Percentiles rank a stretch among this genome's conserved stretches.
Conservation (phyloP, 2,113 vertebrate species). For the Pseudopodoces humilis region DNA sequence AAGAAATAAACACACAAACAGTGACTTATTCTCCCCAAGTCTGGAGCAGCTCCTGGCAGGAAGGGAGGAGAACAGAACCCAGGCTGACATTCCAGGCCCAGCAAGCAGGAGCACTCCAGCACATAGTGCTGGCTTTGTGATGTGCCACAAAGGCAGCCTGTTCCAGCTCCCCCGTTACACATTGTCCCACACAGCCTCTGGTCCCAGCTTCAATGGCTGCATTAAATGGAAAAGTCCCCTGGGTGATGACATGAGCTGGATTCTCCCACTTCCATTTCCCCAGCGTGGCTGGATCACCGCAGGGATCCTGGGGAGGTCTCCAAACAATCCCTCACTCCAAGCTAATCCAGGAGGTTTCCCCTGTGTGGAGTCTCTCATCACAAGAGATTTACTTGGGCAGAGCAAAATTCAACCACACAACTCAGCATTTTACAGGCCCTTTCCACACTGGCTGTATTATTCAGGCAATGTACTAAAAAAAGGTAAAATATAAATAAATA, state of each 20-base stretch:
- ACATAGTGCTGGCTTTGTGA: constrained; percentile 44
- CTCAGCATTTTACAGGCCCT: background rate
- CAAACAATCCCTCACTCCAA: background rate
- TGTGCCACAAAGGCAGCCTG: constrained; percentile 43
- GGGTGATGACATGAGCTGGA: background rate
- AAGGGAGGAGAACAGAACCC: constrained; percentile 1
- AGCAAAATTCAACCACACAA: background rate
- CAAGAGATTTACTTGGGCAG: background rate
- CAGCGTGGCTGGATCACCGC: rapidly evolving
- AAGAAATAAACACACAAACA: background rate
- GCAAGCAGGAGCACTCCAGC: background rate
- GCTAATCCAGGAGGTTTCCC: background rate
- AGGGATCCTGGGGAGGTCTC: background rate
- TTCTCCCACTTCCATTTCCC: background rate
- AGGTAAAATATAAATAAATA: background rate
- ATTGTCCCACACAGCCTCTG: background rate
- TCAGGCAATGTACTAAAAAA: background rate
- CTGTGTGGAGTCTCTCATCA: background rate
- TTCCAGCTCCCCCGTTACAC: background rate
- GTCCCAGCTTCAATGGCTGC: background rate
- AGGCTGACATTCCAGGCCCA: background rate
- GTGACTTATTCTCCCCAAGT: background rate
- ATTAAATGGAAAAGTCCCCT: background rate
- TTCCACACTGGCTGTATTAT: background rate
- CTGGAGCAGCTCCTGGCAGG: background rate